These are phyloP conservation scores for Apostichopus japonicus DNA, from an alignment of 35 echinoderm and acorn worm species.

Conservation along the genomic window DNA sequence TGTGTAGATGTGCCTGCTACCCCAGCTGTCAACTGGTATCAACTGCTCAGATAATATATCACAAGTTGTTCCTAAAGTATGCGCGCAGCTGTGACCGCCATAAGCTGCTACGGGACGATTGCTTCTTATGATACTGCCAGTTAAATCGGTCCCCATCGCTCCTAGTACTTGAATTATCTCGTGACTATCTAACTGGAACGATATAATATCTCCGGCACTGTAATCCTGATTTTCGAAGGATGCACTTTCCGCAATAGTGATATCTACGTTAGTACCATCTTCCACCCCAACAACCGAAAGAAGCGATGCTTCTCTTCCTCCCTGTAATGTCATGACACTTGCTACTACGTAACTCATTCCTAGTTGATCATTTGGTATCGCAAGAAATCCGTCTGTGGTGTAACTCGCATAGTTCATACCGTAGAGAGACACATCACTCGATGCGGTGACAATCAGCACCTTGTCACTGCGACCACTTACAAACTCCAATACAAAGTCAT, in stretches of 20 bases:
- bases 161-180: conserved; percentile 59
- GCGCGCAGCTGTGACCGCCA: background rate
- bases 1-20: conserved; percentile 62
- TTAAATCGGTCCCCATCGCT: background rate
- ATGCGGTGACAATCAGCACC: conserved; percentile 40
- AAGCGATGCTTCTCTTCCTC: background rate
- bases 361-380: conserved; percentile 49
- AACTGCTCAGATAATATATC: too few species aligned
- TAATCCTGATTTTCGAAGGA: conserved; percentile 36
- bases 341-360: conserved; percentile 57
- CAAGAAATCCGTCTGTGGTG: conserved; percentile 69
- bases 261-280: conserved; percentile 40
- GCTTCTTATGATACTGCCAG: conserved; percentile 47
- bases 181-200: conserved; percentile 19
- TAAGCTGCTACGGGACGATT: conserved; percentile 40
- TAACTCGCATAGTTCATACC: conserved; percentile 32
- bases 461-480: conserved; percentile 41
- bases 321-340: background rate
- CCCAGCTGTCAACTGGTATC: conserved; percentile 74
- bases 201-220: conserved; percentile 6
- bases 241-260: background rate
- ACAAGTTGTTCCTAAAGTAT: too few species aligned
- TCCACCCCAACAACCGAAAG: conserved; percentile 48
- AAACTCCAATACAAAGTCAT: background rate
- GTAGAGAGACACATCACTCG: conserved; percentile 69